Evolutionary conservation across 2,113 vertebrate species (phyloP), one percentile per base, ranked within the genome.

Genomic region (Capreolus pygargus): DNA sequence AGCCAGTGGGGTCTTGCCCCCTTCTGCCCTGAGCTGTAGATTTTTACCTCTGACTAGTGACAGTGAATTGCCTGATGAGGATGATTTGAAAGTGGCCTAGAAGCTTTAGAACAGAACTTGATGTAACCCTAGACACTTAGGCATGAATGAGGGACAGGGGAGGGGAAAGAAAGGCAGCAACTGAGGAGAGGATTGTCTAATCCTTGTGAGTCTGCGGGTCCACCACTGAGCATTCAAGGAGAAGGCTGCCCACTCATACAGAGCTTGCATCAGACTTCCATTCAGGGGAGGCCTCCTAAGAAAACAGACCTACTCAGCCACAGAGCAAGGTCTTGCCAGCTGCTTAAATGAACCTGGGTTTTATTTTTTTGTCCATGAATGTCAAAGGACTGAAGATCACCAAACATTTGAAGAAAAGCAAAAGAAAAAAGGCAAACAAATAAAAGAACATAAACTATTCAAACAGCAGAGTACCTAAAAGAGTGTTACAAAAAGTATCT

Each of bases 401-500:
- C 85, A 91, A 91, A 61, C 21, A 61, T 74, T n/a, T 91, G 64
- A 91, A 45, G 82, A 90, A 91, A 85, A 36, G 52, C 27, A 57
- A 96, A 79, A 88, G 30, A 60, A 27, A 61, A 78, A 96, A 88
- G 45, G 17, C 45, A 93, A 93, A 54, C 52, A 95, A 96, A 86
- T 12, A 36, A 88, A 87, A 95, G 12, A 70, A 79, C 12, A 85
- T 55, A 97, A 88, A 87, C n/a, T 30, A 45, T 93, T 84, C 45
- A 93, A 83, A 52, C 28, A 55, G 36, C 25, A 83, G 52, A 79
- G 78, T 52, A 81, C 10, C 30, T 70, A 43, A 89, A 54, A 89
- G 10, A 64, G n/a, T 74, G 76, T 92, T 57, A 89, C 27, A 85
- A 3, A 47, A 15, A 92, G 39, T 43, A 84, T 60, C 74, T 43